phyloP scores from a whole-genome alignment of 2,888 invertebrate genomes.

The Conomelus anceps region DNA sequence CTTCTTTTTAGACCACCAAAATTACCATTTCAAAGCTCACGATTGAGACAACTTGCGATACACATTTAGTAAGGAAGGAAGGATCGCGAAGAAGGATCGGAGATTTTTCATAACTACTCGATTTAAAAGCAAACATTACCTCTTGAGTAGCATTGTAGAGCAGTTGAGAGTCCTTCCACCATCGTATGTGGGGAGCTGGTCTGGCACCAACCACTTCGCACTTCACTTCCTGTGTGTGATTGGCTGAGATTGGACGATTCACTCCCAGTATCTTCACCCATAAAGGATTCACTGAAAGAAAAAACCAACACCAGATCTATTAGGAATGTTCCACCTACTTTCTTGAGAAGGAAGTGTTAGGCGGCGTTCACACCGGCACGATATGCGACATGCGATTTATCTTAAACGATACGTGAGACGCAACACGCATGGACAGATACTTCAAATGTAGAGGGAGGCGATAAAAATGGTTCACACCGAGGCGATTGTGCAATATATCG shows the following conservation, averaged over 20 bases:
- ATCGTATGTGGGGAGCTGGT: constrained; percentile 63
- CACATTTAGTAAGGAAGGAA: neutral
- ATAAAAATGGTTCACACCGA: too few species aligned
- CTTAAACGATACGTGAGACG: too few species aligned
- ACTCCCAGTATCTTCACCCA: constrained; percentile 61
- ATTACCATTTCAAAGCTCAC: neutral
- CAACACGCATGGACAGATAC: too few species aligned
- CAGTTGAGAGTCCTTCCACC: constrained; percentile 66
- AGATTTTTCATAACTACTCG: neutral
- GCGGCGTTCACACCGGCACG: too few species aligned
- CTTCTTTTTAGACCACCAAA: neutral
- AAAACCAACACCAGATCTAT: neutral
- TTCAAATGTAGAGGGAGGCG: too few species aligned
- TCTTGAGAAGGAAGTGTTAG: too few species aligned
- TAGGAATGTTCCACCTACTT: too few species aligned
- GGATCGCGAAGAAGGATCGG: neutral
- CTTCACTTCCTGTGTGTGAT: constrained; percentile 59
- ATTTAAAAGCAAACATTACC: constrained; percentile 43
- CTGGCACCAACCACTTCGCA: constrained; percentile 68
- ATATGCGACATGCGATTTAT: too few species aligned
- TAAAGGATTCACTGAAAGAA: constrained; percentile 59
- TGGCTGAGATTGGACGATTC: constrained; percentile 63
- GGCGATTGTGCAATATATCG: too few species aligned
- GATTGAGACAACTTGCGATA: neutral
- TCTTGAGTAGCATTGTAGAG: constrained; percentile 59